Conservation (phyloP, 1,140 invertebrate species). For the Nymphalis io region DNA sequence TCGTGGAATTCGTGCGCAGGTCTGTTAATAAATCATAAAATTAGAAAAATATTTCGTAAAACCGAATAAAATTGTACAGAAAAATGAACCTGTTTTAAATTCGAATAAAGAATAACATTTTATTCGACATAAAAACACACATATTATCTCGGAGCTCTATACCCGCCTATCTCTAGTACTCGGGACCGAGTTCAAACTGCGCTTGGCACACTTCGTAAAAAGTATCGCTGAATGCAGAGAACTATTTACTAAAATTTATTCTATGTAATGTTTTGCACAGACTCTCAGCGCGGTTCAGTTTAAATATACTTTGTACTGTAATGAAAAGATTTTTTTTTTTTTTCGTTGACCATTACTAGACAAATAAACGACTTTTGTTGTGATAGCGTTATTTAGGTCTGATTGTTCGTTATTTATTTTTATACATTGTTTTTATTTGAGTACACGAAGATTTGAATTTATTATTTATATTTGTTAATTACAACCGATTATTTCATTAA, state of each 20-base stretch:
- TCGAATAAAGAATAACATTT: conserved; percentile 13
- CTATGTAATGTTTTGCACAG: conserved; percentile 38
- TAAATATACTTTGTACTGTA: conserved; percentile 3
- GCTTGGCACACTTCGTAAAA: conserved; percentile 43
- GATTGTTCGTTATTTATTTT: background rate
- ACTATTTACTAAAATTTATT: conserved; percentile 36
- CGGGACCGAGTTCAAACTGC: conserved; percentile 28
- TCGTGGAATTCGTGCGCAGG: background rate
- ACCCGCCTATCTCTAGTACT: conserved; percentile 3
- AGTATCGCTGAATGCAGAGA: conserved; percentile 37
- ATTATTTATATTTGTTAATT: no score
- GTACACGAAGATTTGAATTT: no score
- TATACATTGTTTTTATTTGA: no score
- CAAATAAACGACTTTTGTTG: background rate
- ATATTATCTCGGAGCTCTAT: conserved; percentile 3
- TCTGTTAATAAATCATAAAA: background rate
- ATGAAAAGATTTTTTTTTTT: background rate
- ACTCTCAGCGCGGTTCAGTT: conserved; percentile 6
- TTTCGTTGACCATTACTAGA: background rate
- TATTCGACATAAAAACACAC: conserved; percentile 15
- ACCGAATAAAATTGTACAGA: background rate
- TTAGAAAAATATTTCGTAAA: background rate
- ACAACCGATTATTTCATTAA: no score
- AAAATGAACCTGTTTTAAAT: background rate
- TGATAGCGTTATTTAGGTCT: background rate